Evolutionary conservation across 2,797 vertebrate species (phyloP).

Genomic region (Glossophaga mutica): DNA sequence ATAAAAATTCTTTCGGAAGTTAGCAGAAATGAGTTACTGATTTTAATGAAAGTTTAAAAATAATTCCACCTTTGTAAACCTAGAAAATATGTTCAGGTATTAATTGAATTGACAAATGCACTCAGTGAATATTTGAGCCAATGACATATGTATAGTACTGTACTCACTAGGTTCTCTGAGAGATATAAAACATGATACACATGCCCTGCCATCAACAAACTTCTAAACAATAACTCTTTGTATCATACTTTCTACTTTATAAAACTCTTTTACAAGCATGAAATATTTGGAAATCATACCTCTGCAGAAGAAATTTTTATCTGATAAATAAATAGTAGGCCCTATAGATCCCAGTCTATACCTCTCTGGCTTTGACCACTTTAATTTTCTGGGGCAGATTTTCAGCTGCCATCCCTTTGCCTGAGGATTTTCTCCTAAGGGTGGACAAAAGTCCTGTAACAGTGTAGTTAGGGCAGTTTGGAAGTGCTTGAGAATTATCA

Average conservation of each 20-base stretch:
- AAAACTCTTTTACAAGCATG: not conserved
- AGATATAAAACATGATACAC: not conserved
- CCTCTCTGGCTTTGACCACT: not conserved
- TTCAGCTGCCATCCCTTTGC: not conserved
- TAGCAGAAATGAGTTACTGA: not conserved
- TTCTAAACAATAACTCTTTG: not conserved
- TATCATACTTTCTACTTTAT: not conserved
- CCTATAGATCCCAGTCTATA: not conserved
- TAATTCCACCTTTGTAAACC: not conserved
- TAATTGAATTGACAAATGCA: not conserved
- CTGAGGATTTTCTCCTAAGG: not conserved
- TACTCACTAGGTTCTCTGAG: not conserved
- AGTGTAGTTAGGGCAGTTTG: not conserved
- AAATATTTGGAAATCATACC: conserved; percentile 8
- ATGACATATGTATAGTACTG: not conserved
- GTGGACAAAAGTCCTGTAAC: not conserved
- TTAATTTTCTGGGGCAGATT: not conserved
- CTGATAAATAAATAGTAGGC: not conserved
- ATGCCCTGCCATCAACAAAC: not conserved
- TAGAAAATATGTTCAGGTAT: not conserved
- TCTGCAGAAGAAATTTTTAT: not conserved
- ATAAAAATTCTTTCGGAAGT: not conserved
- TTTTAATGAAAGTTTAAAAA: conserved; percentile 9
- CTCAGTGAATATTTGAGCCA: not conserved
- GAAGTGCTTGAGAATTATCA: not conserved